Evolutionary conservation across 2,888 invertebrate species (phyloP), one percentile per base, ranked within the genome.

Genomic region (Caenorhabditis zanzibari): DNA sequence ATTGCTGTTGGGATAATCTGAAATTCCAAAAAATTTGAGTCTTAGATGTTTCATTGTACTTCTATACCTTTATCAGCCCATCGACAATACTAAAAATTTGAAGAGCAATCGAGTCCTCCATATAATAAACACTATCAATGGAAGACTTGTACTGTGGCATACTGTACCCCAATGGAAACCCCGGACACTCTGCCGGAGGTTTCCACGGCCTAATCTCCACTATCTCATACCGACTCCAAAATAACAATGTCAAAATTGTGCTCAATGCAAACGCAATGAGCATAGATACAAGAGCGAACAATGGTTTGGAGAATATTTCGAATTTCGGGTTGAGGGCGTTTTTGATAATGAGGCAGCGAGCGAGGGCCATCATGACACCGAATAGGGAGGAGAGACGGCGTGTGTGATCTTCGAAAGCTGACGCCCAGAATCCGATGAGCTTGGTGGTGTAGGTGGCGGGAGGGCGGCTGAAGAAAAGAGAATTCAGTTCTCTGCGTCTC

Each of bases 311-410:
- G 12, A 64, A 28, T 16, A 9, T 47, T 9, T 44, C 63, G 28
- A 47, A 64, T 47, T 64, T 64, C n/a, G 44, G 47, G 24, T 64
- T 64, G 9, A 64, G 63, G 7, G 63, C 63, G 28, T 47, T 47
- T 64, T 26, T 24, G 9, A 64, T 44, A 12, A 64, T 41, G 1
- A 64, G 19, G n/a, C 16, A 64, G 0, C 63, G 22, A 2, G 19
- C n/a, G 4, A 41, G 24, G 2, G 63, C 47, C 63, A 64, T 64
- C 2, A 64, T 14, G 10, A 64, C 63, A n/a, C 63, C 63, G n/a
- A 28, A 64, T 47, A 64, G 19, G 14, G 63, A 44, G 10, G 63
- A 47, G n/a, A 64, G n/a, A 1, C 63, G 44, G 14, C 63, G 63
- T 19, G 63, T 28, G 19, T 47, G 44, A 12, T 64, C 63, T 19